Evolutionary conservation across 2,888 invertebrate species (phyloP).

Genomic region (Phyto melanocephala): DNA sequence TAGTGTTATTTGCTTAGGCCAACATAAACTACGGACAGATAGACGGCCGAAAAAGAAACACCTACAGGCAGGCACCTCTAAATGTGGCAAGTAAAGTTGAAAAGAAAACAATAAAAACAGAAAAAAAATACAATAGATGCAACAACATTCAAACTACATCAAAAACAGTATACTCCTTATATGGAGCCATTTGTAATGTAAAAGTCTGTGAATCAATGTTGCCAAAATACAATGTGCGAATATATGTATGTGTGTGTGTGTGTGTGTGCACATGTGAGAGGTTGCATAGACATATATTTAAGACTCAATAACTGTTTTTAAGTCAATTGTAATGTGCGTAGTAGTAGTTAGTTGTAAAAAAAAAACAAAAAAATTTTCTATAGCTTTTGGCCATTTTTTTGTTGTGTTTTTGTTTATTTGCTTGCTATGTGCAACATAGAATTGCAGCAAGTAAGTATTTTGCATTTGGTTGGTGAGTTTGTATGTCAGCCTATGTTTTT

Average conservation of each 20-base stretch:
- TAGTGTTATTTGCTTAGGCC: constrained; percentile 62
- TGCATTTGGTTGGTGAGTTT: constrained; percentile 14
- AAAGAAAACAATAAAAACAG: not conserved
- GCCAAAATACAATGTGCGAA: not conserved
- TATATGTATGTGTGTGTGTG: not conserved
- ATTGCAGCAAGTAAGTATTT: constrained; percentile 49
- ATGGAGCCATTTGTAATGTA: constrained; percentile 47
- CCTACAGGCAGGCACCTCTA: constrained; percentile 53
- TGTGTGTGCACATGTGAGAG: not conserved
- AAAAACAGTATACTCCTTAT: constrained; percentile 45
- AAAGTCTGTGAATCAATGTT: constrained; percentile 26
- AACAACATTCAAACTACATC: constrained; percentile 9
- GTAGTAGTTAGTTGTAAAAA: constrained; percentile 43
- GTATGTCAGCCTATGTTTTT: constrained; percentile 10
- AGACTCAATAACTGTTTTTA: constrained; percentile 62
- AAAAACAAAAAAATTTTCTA: constrained; percentile 7
- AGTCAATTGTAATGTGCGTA: constrained; percentile 63
- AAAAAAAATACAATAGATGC: constrained; percentile 3
- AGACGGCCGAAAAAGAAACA: constrained; percentile 26
- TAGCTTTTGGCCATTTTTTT: constrained; percentile 39
- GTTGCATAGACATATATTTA: constrained; percentile 32
- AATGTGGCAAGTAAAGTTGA: constrained; percentile 1
- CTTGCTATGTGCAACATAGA: not conserved
- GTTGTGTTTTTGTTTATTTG: not conserved
- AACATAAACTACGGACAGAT: not conserved